A percentile compares a stretch with the other conserved stretches of the same genome.
phyloP scores from a whole-genome alignment of 2,113 vertebrate species.

The Sinocyclocheilus maitianheensis region DNA sequence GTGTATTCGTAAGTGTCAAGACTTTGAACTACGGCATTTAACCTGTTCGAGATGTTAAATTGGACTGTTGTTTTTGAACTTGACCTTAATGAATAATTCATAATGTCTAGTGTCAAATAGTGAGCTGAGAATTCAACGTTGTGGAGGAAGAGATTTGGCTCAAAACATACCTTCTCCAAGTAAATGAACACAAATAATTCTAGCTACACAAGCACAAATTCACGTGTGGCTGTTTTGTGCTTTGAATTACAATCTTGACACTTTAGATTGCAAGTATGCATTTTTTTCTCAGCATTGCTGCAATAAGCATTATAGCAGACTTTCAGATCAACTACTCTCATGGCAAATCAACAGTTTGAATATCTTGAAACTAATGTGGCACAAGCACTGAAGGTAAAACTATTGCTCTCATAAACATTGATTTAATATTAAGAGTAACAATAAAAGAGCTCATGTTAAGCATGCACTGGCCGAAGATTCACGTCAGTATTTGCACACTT shows the following conservation, averaged over 20 bases:
- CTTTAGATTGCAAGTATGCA: neutral
- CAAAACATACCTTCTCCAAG: neutral
- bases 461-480: neutral
- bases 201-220: neutral
- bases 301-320: neutral
- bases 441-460: neutral
- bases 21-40: neutral
- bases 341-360: neutral
- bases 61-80: neutral
- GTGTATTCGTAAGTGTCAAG: neutral
- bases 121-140: neutral
- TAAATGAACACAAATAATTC: neutral
- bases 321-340: neutral
- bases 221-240: neutral
- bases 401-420: neutral
- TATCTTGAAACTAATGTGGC: neutral
- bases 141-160: neutral
- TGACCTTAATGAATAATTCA: neutral
- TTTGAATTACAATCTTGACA: neutral
- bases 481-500: neutral
- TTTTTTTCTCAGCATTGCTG: neutral
- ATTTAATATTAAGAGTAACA: neutral
- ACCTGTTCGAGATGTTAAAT: neutral
- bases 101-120: neutral
- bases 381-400: neutral